phyloP scores from a whole-genome alignment of 2,113 vertebrate species.

The Leucopsar rothschildi region DNA sequence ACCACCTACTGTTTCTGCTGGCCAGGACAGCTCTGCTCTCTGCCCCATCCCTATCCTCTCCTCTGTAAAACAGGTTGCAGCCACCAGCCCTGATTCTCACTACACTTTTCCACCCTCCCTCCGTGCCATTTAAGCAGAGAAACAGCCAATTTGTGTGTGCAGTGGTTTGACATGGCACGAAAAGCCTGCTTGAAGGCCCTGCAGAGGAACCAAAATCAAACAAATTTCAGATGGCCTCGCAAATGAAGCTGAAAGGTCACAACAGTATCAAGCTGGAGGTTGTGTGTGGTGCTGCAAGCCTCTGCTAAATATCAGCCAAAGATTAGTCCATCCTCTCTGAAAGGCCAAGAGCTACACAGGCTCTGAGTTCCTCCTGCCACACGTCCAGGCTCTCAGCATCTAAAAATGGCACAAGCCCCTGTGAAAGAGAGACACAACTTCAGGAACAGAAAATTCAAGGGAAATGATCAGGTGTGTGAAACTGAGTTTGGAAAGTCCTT shows the following conservation, averaged over 20 bases:
- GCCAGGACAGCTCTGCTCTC: neutral
- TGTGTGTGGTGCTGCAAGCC: neutral
- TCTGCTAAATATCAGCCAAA: slow-evolving; percentile 58
- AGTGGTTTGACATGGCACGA: rapidly evolving
- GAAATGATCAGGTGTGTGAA: neutral
- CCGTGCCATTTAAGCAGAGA: neutral
- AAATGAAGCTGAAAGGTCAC: slow-evolving; percentile 37
- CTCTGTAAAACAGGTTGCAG: neutral
- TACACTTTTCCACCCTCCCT: neutral
- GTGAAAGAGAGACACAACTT: neutral
- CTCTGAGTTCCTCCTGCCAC: neutral
- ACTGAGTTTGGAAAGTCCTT: neutral
- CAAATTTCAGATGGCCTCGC: neutral
- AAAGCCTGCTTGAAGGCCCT: neutral
- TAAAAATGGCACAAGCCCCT: neutral
- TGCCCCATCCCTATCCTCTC: neutral
- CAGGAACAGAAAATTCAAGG: neutral
- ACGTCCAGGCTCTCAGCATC: rapidly evolving
- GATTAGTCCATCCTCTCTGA: neutral
- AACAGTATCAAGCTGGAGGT: slow-evolving; percentile 25
- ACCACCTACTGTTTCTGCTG: neutral
- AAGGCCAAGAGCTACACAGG: slow-evolving; percentile 28
- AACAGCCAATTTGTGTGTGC: neutral
- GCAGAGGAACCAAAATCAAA: neutral
- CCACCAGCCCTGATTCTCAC: rapidly evolving